phyloP scores from a whole-genome alignment of 2,888 invertebrate genomes.

The Ichneumon xanthorius region DNA sequence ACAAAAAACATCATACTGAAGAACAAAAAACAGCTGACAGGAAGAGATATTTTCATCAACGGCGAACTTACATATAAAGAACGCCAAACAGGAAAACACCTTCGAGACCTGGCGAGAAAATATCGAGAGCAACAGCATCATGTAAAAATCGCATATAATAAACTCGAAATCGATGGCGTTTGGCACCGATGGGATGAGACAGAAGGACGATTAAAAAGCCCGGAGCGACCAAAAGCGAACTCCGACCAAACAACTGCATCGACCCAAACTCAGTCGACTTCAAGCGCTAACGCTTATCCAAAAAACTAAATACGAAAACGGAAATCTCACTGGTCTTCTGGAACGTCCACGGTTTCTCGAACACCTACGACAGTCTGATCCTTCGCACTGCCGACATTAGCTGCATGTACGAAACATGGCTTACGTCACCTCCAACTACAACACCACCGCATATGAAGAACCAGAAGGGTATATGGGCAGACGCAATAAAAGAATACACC shows the following conservation, averaged over 20 bases:
- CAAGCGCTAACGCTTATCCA: background rate
- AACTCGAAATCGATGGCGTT: conserved; percentile 4
- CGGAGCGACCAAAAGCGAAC: background rate
- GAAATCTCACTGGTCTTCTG: conserved; percentile 24
- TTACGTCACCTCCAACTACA: background rate
- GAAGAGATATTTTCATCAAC: conserved; percentile 12
- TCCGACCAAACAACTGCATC: background rate
- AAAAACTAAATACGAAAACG: conserved; percentile 3
- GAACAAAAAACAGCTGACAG: conserved; percentile 5
- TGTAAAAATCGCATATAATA: conserved; percentile 10
- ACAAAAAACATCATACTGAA: conserved; percentile 5
- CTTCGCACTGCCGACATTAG: background rate
- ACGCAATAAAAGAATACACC: conserved; percentile 16
- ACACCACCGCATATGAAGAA: background rate
- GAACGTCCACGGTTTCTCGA: conserved; percentile 40
- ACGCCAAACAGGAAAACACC: conserved; percentile 9
- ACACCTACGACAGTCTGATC: background rate
- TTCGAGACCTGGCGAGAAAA: conserved; percentile 27
- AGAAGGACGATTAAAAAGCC: background rate
- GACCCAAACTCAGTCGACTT: background rate
- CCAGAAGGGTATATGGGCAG: conserved; percentile 15
- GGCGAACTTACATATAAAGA: conserved; percentile 20
- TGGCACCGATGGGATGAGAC: conserved; percentile 3
- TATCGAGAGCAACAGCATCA: background rate
- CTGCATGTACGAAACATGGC: conserved; percentile 28